These are phyloP conservation scores for Styela plicata DNA, from an alignment of 23 tunicate species.

Conservation along the genomic window DNA sequence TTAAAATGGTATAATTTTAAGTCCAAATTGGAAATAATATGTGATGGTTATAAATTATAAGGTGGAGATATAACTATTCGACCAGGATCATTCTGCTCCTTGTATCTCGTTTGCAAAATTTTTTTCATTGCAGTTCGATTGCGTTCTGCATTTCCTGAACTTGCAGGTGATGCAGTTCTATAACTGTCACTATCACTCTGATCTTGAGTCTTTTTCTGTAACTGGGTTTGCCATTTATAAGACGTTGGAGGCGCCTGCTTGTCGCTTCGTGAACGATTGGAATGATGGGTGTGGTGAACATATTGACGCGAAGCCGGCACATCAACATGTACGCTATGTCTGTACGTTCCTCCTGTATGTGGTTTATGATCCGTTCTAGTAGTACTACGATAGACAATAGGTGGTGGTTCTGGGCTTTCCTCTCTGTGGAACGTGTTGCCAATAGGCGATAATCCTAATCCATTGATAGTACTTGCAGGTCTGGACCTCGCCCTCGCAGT, in stretches of 20 bases:
- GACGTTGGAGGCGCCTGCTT: conserved; percentile 1
- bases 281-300: conserved; percentile 2
- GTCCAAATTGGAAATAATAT: too few species aligned
- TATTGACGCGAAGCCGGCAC: conserved; percentile 27
- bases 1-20: too few species aligned
- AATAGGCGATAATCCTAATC: conserved; percentile 1
- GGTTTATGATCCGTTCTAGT: not conserved
- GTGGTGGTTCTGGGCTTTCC: conserved; percentile 65
- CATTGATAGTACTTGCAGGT: conserved; percentile 9
- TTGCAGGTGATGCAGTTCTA: conserved; percentile 31
- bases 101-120: conserved; percentile 21
- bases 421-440: conserved; percentile 38
- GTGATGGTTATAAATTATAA: conserved; percentile 75
- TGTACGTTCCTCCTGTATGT: conserved; percentile 2
- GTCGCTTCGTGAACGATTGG: not conserved
- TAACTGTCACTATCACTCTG: conserved; percentile 23
- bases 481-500: not conserved
- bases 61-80: conserved; percentile 59
- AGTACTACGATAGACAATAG: conserved; percentile 9
- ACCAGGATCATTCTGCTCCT: conserved; percentile 34
- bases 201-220: not conserved
- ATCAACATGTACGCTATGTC: conserved; percentile 70
- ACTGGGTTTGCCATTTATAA: conserved; percentile 15
- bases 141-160: conserved; percentile 28
- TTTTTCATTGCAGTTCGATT: conserved; percentile 50